Conservation (phyloP, 2,888 invertebrate species). For the Napeogenes inachia region DNA sequence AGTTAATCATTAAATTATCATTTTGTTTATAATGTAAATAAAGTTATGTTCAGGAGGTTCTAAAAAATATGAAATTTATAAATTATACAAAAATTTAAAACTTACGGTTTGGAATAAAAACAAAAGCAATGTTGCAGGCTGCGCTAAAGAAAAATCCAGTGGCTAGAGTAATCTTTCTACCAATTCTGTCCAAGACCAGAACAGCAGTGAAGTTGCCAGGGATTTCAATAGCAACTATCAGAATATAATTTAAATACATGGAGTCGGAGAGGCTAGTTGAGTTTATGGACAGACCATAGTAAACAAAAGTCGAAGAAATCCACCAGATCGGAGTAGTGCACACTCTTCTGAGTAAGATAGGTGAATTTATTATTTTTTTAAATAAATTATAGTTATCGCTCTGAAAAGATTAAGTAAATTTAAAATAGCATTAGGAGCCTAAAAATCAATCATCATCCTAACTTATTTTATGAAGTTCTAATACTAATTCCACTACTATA, state of each 20-base stretch:
- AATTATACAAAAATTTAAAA: neutral
- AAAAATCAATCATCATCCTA: neutral
- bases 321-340: constrained; percentile 85
- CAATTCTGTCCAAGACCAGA: constrained; percentile 79
- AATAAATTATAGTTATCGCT: constrained; percentile 9
- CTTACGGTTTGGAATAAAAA: constrained; percentile 71
- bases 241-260: constrained; percentile 84
- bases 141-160: constrained; percentile 79
- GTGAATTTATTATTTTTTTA: constrained; percentile 42
- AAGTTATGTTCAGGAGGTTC: no score
- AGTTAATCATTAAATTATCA: no score
- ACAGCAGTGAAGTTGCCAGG: constrained; percentile 81
- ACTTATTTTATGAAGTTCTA: no score
- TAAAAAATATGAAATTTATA: no score
- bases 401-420: constrained; percentile 6
- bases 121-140: constrained; percentile 56
- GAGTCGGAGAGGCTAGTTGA: constrained; percentile 84
- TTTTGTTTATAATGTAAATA: no score
- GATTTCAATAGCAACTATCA: constrained; percentile 81
- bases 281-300: constrained; percentile 87
- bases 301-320: constrained; percentile 86
- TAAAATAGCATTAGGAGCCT: neutral
- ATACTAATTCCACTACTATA: no score
- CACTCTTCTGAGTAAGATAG: constrained; percentile 71
- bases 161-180: constrained; percentile 79